phyloP scores from a whole-genome alignment of 2,797 vertebrate species.

The Pangasius mekongensis region DNA sequence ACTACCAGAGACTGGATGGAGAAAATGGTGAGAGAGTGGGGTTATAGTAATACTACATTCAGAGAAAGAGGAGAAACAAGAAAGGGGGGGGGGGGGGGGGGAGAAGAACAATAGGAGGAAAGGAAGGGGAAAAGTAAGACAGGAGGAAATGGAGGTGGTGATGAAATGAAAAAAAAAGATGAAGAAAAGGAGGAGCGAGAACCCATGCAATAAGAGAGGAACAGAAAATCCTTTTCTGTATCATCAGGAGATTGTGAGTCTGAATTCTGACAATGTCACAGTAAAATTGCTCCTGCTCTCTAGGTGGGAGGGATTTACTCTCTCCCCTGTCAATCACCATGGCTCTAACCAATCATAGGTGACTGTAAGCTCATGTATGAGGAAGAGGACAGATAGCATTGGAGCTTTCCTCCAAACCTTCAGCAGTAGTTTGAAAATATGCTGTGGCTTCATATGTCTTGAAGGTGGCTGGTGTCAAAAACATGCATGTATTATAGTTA shows the following conservation, averaged over 20 bases:
- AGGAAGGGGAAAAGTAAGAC: conserved; percentile 40
- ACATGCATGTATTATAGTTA: not conserved
- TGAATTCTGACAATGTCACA: not conserved
- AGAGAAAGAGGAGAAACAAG: conserved; percentile 25
- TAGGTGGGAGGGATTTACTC: not conserved
- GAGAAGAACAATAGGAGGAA: not conserved
- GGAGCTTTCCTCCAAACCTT: not conserved
- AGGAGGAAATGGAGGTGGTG: not conserved
- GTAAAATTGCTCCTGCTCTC: not conserved
- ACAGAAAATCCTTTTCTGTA: not conserved
- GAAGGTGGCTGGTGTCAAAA: not conserved
- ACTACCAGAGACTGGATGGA: conserved; percentile 59
- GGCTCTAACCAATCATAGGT: not conserved
- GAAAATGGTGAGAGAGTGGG: conserved; percentile 23
- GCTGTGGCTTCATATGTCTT: not conserved
- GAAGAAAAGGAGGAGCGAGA: not conserved
- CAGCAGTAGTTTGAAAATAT: not conserved
- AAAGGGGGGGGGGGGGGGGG: not conserved
- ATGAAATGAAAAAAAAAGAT: not conserved
- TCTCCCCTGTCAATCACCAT: not conserved
- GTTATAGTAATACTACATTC: not conserved
- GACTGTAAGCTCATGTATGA: not conserved
- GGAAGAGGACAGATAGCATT: not conserved
- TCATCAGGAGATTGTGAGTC: not conserved
- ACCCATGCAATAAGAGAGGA: not conserved